A percentile compares a stretch with the other conserved stretches of the same genome.
These are phyloP conservation scores for Hormiphora californensis DNA, from an alignment of 37 sponge, comb jelly and placozoan genomes.

Conservation along the genomic window DNA sequence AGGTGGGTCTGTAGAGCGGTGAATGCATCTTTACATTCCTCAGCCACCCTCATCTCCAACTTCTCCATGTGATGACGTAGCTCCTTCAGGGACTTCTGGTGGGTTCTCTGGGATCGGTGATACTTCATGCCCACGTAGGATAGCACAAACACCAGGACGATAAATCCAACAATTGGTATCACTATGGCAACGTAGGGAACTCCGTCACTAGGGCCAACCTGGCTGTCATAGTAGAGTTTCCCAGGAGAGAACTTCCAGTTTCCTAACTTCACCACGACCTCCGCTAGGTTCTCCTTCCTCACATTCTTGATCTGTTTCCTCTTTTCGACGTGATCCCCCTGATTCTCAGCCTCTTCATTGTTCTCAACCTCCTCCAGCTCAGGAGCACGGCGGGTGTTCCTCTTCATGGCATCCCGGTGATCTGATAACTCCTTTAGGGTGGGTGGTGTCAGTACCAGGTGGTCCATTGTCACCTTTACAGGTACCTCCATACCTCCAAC, in stretches of 20 bases:
- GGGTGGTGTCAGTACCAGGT: conserved; percentile 8
- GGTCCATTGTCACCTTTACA: neutral
- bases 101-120: conserved; percentile 20
- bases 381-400: too few relatives aligned
- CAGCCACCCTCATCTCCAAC: conserved; percentile 41
- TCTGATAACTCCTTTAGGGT: conserved; percentile 7
- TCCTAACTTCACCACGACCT: neutral
- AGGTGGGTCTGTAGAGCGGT: conserved; percentile 43
- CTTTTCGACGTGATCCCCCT: too few relatives aligned
- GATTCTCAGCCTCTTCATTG: too few relatives aligned
- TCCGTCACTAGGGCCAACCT: neutral
- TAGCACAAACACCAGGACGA: conserved; percentile 22
- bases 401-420: too few relatives aligned
- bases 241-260: neutral
- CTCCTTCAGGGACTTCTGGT: neutral
- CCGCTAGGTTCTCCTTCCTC: neutral
- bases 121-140: conserved; percentile 48
- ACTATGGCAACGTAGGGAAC: conserved; percentile 46
- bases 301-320: neutral
- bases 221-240: conserved; percentile 10
- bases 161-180: conserved; percentile 45
- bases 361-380: too few relatives aligned
- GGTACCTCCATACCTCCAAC: neutral
- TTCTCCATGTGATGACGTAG: conserved; percentile 48
- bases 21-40: conserved; percentile 45